These are phyloP conservation scores for Ephialtes manifestator DNA, from an alignment of 2,888 invertebrate species.

Conservation along the genomic window DNA sequence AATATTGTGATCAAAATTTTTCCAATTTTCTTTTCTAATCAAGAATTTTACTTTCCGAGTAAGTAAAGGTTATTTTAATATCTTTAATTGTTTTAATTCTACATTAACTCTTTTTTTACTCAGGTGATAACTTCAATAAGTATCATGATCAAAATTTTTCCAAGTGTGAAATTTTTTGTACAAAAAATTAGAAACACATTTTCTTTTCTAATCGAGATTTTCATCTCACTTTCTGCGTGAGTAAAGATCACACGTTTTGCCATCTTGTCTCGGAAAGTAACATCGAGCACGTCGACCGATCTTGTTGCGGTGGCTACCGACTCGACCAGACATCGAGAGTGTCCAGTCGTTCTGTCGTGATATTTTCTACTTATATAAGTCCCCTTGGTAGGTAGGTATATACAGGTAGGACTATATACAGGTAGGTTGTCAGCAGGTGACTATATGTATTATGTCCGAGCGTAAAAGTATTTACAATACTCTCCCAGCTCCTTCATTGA, in stretches of 20 bases:
- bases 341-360: conserved; percentile 57
- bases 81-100: too few species aligned
- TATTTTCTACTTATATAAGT: conserved; percentile 76
- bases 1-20: too few species aligned
- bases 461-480: conserved; percentile 63
- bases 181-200: background rate
- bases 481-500: background rate
- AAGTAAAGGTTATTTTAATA: too few species aligned
- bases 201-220: background rate
- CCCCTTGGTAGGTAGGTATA: conserved; percentile 70
- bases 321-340: conserved; percentile 42
- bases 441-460: conserved; percentile 59
- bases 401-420: conserved; percentile 55
- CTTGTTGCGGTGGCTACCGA: conserved; percentile 42
- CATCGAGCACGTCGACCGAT: conserved; percentile 44
- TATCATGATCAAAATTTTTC: too few species aligned
- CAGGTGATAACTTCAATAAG: too few species aligned
- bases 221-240: background rate
- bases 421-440: conserved; percentile 56
- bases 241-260: conserved; percentile 22
- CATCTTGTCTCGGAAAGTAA: conserved; percentile 31
- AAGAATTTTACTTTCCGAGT: too few species aligned
- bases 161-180: too few species aligned
- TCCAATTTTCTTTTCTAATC: too few species aligned
- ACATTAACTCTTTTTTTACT: too few species aligned